A percentile compares a stretch with the other conserved stretches of the same genome.
Evolutionary conservation across 2,797 vertebrate species (phyloP).

Genomic region (Caiman crocodilus): DNA sequence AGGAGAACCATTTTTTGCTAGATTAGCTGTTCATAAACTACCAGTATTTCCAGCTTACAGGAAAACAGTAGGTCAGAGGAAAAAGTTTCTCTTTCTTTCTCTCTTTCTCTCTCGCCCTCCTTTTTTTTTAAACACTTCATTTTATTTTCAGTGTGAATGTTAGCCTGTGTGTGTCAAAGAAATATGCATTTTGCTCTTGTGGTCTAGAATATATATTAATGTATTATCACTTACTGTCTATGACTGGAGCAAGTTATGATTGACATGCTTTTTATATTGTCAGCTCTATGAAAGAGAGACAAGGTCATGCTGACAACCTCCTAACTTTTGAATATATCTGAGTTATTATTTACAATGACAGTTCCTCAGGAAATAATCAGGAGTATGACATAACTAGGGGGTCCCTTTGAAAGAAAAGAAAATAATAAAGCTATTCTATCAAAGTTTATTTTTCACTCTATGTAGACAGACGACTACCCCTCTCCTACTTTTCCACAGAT

Average conservation of each 20-base stretch:
- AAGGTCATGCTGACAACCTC: background rate
- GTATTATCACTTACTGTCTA: background rate
- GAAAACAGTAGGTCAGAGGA: background rate
- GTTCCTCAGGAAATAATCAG: background rate
- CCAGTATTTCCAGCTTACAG: background rate
- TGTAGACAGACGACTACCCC: background rate
- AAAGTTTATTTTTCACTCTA: background rate
- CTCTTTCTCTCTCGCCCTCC: background rate
- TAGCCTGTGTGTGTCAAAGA: background rate
- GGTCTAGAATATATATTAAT: background rate
- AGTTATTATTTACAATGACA: background rate
- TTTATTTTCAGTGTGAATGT: fast-evolving
- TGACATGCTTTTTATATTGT: background rate
- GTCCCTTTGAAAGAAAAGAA: background rate
- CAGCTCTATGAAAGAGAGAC: background rate
- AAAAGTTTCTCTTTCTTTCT: background rate
- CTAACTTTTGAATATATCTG: background rate
- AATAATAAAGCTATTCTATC: background rate
- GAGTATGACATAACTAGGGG: fast-evolving
- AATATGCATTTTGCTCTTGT: background rate
- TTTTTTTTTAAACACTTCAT: background rate
- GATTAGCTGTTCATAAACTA: background rate
- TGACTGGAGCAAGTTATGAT: background rate
- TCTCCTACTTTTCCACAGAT: fast-evolving
- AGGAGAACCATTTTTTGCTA: background rate